phyloP scores from a whole-genome alignment of 2,888 invertebrate genomes.

The Leptinotarsa juncta region DNA sequence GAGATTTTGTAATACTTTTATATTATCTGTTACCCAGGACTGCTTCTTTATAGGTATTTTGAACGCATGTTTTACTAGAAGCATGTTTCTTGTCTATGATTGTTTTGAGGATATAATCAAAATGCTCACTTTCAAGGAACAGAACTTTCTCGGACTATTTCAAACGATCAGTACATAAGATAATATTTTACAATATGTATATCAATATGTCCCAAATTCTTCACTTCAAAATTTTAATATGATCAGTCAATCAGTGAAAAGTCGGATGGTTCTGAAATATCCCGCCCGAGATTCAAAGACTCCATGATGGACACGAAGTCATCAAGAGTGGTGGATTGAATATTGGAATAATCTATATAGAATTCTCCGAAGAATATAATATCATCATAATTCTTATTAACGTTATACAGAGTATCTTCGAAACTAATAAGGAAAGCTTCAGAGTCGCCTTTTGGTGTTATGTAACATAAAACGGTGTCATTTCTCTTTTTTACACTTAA shows the following conservation, averaged over 20 bases:
- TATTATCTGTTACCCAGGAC: slow-evolving; percentile 12
- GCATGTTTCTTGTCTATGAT: background rate
- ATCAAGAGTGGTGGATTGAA: background rate
- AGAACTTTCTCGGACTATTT: background rate
- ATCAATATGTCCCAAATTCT: background rate
- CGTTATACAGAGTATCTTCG: background rate
- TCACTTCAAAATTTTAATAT: background rate
- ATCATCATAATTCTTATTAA: background rate
- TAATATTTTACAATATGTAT: background rate
- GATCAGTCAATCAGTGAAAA: background rate
- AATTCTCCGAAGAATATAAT: background rate
- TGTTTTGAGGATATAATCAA: background rate
- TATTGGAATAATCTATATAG: background rate
- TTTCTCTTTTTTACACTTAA: background rate
- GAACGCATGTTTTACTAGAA: background rate
- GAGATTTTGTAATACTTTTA: background rate
- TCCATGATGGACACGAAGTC: background rate
- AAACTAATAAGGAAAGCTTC: background rate
- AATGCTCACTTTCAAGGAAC: too few relatives aligned
- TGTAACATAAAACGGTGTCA: background rate
- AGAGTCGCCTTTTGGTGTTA: background rate
- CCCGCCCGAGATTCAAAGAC: background rate
- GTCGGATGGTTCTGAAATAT: background rate
- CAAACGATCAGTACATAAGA: slow-evolving; percentile 6
- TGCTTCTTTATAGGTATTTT: background rate